Evolutionary conservation across 2,888 invertebrate genomes (phyloP).

Genomic region (Minunthozetes semirufus): DNA sequence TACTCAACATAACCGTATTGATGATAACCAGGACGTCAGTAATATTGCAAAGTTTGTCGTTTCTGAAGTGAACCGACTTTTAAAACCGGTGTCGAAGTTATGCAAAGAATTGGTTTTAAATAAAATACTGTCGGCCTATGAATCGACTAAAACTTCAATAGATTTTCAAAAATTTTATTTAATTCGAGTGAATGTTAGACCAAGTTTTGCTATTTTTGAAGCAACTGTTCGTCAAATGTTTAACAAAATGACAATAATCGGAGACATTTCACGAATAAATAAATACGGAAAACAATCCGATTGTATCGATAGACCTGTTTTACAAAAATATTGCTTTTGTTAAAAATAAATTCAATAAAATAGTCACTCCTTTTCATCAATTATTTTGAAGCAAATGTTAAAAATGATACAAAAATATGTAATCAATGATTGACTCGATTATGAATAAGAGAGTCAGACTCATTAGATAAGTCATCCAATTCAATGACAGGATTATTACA

Average conservation of each 20-base stretch:
- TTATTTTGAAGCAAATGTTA: no score
- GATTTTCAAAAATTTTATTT: constrained; percentile 53
- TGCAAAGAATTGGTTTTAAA: background rate
- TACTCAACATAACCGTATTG: background rate
- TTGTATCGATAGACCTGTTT: constrained; percentile 47
- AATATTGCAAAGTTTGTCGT: background rate
- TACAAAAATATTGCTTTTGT: constrained; percentile 49
- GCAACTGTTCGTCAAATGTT: constrained; percentile 57
- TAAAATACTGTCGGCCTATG: background rate
- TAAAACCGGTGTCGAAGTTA: background rate
- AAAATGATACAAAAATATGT: no score
- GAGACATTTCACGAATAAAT: constrained; percentile 55
- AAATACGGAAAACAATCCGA: constrained; percentile 48
- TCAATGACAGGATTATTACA: no score
- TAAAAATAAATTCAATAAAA: background rate
- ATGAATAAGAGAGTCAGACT: no score
- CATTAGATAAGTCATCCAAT: no score
- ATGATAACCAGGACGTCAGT: background rate
- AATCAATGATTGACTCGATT: no score
- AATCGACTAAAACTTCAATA: background rate
- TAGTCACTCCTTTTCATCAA: no score
- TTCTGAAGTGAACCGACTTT: background rate
- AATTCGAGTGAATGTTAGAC: constrained; percentile 58
- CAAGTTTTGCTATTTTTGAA: constrained; percentile 69
- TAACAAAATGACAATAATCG: constrained; percentile 56